Evolutionary conservation across 1,140 invertebrate species (phyloP).

Genomic region (Drosophila dunni): DNA sequence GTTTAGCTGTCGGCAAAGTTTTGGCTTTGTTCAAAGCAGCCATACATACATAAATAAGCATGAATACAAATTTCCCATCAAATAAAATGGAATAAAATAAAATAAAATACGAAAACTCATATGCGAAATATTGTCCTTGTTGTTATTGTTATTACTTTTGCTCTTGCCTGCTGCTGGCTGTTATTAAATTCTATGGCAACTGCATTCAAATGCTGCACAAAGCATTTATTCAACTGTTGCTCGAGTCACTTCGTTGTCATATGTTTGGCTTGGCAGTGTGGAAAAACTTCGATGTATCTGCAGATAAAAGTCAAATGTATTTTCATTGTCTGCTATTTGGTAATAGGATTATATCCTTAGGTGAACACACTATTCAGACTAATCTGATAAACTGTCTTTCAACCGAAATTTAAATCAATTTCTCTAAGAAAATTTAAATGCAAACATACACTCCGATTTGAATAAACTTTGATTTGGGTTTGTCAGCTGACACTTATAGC

Average conservation of each 20-base stretch:
- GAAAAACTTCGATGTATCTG: background rate
- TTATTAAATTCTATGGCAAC: conserved; percentile 17
- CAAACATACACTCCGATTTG: background rate
- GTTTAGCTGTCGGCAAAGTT: conserved; percentile 65
- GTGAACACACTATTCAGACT: conserved; percentile 21
- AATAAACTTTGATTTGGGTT: conserved; percentile 9
- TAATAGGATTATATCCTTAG: conserved; percentile 44
- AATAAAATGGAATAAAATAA: conserved; percentile 4
- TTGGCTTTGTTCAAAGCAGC: conserved; percentile 51
- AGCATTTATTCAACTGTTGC: conserved; percentile 2
- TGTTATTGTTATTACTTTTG: background rate
- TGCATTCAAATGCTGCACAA: conserved; percentile 1
- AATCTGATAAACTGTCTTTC: conserved; percentile 32
- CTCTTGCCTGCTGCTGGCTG: conserved; percentile 1
- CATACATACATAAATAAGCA: conserved; percentile 46
- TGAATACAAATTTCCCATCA: conserved; percentile 23
- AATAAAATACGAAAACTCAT: background rate
- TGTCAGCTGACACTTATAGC: background rate
- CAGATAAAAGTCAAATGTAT: conserved; percentile 15
- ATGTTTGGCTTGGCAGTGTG: background rate
- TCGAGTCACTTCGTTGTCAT: conserved; percentile 10
- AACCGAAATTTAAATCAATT: conserved; percentile 24
- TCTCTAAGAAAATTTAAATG: conserved; percentile 1
- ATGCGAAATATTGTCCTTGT: background rate
- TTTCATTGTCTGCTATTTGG: conserved; percentile 25